Percentiles rank a stretch among this genome's conserved stretches.
Conservation (phyloP, 2,113 vertebrate species). For the Labeo rohita region DNA sequence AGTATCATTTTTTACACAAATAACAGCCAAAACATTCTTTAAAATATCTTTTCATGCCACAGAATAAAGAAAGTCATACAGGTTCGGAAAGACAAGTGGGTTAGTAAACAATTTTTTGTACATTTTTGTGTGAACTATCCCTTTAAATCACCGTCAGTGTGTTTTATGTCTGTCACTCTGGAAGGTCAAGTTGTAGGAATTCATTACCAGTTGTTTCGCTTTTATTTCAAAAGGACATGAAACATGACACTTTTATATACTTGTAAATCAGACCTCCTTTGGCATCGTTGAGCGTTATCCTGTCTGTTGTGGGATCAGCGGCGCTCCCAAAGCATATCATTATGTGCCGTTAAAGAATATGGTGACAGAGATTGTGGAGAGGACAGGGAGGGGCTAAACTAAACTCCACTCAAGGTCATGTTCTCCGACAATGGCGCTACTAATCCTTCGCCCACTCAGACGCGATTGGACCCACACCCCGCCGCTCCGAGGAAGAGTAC, state of each 20-base stretch:
- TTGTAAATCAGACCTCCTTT: slow-evolving; percentile 30
- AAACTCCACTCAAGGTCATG: slow-evolving; percentile 81
- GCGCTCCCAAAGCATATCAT: slow-evolving; percentile 66
- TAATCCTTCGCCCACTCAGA: slow-evolving; percentile 75
- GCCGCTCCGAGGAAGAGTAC: slow-evolving; percentile 65
- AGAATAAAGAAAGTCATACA: neutral
- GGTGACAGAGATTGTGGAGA: slow-evolving; percentile 62
- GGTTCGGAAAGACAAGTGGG: neutral
- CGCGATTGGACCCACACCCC: slow-evolving; percentile 72
- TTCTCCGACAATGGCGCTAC: slow-evolving; percentile 75
- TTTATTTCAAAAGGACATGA: slow-evolving; percentile 37
- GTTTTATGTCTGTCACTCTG: slow-evolving; percentile 30
- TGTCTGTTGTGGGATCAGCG: slow-evolving; percentile 65
- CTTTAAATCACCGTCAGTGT: slow-evolving; percentile 14
- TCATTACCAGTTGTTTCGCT: slow-evolving; percentile 34
- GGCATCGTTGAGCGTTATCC: slow-evolving; percentile 49
- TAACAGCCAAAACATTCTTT: neutral
- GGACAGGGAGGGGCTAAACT: slow-evolving; percentile 50
- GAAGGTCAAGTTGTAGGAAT: slow-evolving; percentile 39
- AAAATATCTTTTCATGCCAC: neutral
- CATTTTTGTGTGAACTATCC: neutral
- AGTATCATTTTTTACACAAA: neutral
- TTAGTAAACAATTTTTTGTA: neutral
- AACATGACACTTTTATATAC: slow-evolving; percentile 37
- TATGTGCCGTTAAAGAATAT: slow-evolving; percentile 70